Base-by-base conservation (phyloP, 2,113 vertebrate species). In the Cyprinodon brontotheroides region DNA sequence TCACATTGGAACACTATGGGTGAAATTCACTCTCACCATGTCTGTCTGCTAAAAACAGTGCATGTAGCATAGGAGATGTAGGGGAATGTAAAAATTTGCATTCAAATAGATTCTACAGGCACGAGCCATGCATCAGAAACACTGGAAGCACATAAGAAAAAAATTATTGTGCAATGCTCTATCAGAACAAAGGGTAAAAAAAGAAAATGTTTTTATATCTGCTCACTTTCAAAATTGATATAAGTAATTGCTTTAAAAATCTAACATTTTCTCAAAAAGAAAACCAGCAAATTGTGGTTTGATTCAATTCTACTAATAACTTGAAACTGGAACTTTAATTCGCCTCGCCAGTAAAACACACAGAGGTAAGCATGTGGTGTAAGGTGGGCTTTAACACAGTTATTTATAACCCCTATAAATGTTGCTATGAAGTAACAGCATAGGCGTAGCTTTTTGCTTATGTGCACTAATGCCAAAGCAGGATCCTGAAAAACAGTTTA, bases 81-180 rank as follows among this genome's bases (percentile, higher is more conserved):
- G 76, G 81, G 83, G 86, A 88, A 85, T 84, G 89, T 85, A 89
- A 86, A 91, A 88, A 92, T 90, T 85, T 92, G 88, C 91, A 91
- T 91, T 87, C 84, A 91, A 92, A 92, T 91, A 87, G 90, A 89
- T 85, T 92, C 73, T 70, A 83, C 84, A 74, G 81, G 79, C 81
- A 68, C 74, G 86, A 61, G 65, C 61, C 82, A 89, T 90, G 87
- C 88, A 92, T 90, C 91, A 90, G 29, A 90, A 85, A 91, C 78
- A 81, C 57, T 70, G 74, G 79, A 86, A 78, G 76, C 80, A 86
- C 70, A 71, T 68, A 67, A 86, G 82, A 90, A 79, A 75, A 75
- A 85, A 85, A 65, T 77, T 74, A 82, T 63, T 45, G 64, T 22
- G 72, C 67, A 11, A 57, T 57, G 12, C 74, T 74, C 70, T 39